Evolutionary conservation across 2,888 invertebrate genomes (phyloP), one percentile per base, ranked within the genome.

Genomic region (Ditula angustiorana): DNA sequence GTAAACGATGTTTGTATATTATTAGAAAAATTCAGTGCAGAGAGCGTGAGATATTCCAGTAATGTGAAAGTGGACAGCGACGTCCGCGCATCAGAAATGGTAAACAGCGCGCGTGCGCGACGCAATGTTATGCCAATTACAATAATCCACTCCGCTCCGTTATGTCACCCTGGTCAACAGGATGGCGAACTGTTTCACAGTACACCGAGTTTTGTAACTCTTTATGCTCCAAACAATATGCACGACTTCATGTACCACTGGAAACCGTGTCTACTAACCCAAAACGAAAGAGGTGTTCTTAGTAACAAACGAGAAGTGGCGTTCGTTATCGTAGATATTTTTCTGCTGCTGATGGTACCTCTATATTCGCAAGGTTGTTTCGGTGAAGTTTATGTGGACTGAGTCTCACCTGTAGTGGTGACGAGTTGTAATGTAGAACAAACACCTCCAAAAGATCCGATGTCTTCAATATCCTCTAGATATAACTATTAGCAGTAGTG

Each of bases 21-120:
- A 57, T 59, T 59, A 47, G 64, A 64, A 59, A 64, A 64, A 64
- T 64, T 58, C 64, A 53, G 64, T 53, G 64, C 59, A 64, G 64
- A 64, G 64, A 64, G 59, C 64, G 64, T 64, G 59, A 64, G 64
- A 59, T 47, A 64, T 64, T 52, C 64, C 35, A 50, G 64, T 50
- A 53, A 64, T 64, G 64, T 59, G 64, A 64, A 64, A 64, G 64
- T 57, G 59, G 52, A 10, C 19, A n/a, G n/a, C n/a, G 30, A 24
- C 21, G 2, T 49, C 16, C 26, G 41, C 44, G 57, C 47, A 21
- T 33, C 53, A 16, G 33, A 30, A 28, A 52, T 44, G 30, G 52
- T 16, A 37, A 46, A 35, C 53, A 53, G 56, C 56, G 49, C 56
- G 49, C 62, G 57, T 28, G 57, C 62, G 62, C 35, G 41, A 26